phyloP scores from a whole-genome alignment of 2,797 vertebrate species.

The Australoheros facetus region DNA sequence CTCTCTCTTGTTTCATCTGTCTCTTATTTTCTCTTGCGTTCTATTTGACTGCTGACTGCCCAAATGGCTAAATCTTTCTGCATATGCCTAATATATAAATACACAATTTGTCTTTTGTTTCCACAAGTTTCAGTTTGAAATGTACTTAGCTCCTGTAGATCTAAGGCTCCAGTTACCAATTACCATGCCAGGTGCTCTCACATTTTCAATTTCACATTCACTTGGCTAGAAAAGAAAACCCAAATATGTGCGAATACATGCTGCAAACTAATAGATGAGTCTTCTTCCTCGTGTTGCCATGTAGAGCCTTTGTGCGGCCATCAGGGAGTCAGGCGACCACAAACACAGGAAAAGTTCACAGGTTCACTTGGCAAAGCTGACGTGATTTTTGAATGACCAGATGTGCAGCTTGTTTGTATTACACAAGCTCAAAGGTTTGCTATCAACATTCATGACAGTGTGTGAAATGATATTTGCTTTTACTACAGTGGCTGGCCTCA shows the following conservation, averaged over 20 bases:
- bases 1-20: conserved; percentile 3
- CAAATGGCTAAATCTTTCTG: not conserved
- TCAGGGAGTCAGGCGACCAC: not conserved
- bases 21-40: not conserved
- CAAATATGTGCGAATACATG: conserved; percentile 44
- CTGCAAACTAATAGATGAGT: conserved; percentile 4
- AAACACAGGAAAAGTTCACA: not conserved
- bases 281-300: not conserved
- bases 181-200: conserved; percentile 50
- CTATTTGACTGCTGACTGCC: not conserved
- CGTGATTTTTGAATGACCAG: not conserved
- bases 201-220: conserved; percentile 63
- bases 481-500: not conserved
- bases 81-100: not conserved
- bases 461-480: conserved; percentile 27
- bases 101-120: not conserved
- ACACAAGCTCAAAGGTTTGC: not conserved
- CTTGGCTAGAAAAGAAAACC: conserved; percentile 45
- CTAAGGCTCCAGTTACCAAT: conserved; percentile 45
- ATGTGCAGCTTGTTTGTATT: not conserved
- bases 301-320: not conserved
- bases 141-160: conserved; percentile 65
- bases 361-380: not conserved
- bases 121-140: conserved; percentile 49
- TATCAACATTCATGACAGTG: not conserved